Conservation (phyloP, 2,888 invertebrate species). For the Phlogophora meticulosa region DNA sequence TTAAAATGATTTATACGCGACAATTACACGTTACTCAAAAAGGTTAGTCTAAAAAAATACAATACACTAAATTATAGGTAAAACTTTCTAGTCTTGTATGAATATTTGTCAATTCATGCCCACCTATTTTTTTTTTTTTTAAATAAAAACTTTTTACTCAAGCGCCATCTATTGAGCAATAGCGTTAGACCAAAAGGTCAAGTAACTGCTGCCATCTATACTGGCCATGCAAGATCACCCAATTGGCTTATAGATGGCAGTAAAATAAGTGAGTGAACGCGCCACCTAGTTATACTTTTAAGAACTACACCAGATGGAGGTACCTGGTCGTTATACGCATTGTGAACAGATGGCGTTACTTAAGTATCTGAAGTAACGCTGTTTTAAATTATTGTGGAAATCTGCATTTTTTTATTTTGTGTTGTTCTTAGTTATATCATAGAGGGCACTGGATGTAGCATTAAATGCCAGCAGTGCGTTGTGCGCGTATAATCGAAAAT, state of each 20-base stretch:
- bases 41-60: no score
- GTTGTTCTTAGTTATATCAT: not conserved
- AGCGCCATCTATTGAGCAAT: conserved; percentile 66
- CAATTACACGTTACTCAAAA: no score
- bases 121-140: no score
- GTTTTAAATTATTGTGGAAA: no score
- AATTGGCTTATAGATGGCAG: conserved; percentile 20
- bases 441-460: conserved; percentile 39
- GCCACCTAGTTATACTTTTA: not conserved
- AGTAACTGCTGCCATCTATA: conserved; percentile 32
- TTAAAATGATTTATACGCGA: no score
- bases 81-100: no score
- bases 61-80: no score
- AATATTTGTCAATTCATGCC: no score
- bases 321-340: not conserved
- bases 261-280: not conserved
- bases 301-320: not conserved
- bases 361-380: no score
- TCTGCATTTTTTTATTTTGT: not conserved
- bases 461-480: not conserved
- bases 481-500: no score
- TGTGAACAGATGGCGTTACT: conserved; percentile 30
- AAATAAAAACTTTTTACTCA: no score
- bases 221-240: accelerated
- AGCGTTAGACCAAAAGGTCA: conserved; percentile 27